Base-by-base conservation (phyloP, 2,113 vertebrate species). In the Sterna hirundo region DNA sequence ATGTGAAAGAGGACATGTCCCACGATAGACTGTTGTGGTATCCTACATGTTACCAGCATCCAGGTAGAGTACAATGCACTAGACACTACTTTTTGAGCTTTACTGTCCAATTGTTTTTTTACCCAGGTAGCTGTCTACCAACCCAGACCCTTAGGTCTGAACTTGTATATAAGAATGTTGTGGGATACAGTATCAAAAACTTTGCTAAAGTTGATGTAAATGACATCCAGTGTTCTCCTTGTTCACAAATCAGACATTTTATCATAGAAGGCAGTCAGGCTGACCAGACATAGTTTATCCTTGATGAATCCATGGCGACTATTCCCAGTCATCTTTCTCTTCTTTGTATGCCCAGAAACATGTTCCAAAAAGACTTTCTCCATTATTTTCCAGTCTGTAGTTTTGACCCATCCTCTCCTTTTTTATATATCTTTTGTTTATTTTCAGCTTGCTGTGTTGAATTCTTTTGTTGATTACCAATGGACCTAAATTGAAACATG, bases 11-110 rank as follows among this genome's bases (percentile, higher is more conserved):
- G 5, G 10, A 54, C 44, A 40, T 13, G 15, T 29, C 21, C 22
- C 23, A 19, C 0, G 1, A 40, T 0, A 61, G 20, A 26, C 27
- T 62, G 1, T 38, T 40, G 29, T 17, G 6, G 5, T 32, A 40
- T 34, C 42, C 36, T 65, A 13, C 18, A 13, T 52, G 13, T 36
- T 64, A 55, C 21, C 10, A 65, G 13, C 14, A 54, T 32, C n/a
- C 44, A 88, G 29, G 12, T 40, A 79, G 16, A 70, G 15, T 36
- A 52, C 61, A 84, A 66, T 44, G 15, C 55, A 60, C 14, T 15
- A 44, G 30, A 30, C 2, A 9, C 3, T 44, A 44, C 23, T 34
- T 60, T 83, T 52, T 65, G 38, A 83, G 26, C 44, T 23, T 75
- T 70, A 34, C 11, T 1, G 9, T 36, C 9, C 22, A 34, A 30